Percentiles rank a stretch among this genome's conserved stretches.
Conservation (phyloP, 2,113 vertebrate species). For the Antennarius striatus region DNA sequence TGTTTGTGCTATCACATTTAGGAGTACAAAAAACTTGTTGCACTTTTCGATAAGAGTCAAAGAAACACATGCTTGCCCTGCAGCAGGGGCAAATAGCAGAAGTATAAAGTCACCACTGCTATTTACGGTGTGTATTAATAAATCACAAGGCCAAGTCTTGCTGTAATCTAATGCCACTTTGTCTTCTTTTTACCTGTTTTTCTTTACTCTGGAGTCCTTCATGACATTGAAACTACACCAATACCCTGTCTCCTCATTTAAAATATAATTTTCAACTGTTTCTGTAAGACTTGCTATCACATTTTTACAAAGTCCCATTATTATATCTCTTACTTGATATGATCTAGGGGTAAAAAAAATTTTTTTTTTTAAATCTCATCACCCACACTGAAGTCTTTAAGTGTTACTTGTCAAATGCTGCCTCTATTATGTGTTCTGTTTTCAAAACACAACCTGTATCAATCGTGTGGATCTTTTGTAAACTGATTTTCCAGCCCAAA, state of each 20-base stretch:
- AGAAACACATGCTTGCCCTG: slow-evolving; percentile 73
- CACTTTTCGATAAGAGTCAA: slow-evolving; percentile 61
- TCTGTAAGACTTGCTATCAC: slow-evolving; percentile 1
- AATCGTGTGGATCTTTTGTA: slow-evolving; percentile 12
- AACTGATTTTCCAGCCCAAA: slow-evolving; percentile 38
- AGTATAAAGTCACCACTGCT: slow-evolving; percentile 62
- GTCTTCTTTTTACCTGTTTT: slow-evolving; percentile 33
- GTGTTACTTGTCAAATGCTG: slow-evolving; percentile 7
- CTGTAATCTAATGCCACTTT: slow-evolving; percentile 58
- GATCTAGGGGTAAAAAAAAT: slow-evolving; percentile 33
- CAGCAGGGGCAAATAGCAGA: slow-evolving; percentile 65
- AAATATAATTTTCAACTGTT: not conserved
- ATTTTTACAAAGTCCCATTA: slow-evolving; percentile 7
- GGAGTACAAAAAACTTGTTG: slow-evolving; percentile 52
- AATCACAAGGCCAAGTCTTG: slow-evolving; percentile 59
- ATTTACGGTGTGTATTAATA: slow-evolving; percentile 68
- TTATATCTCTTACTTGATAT: slow-evolving; percentile 10
- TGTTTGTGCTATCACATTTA: slow-evolving; percentile 49
- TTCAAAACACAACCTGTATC: slow-evolving; percentile 24
- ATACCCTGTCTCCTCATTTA: slow-evolving; percentile 11
- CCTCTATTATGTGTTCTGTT: slow-evolving; percentile 19
- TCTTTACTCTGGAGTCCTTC: slow-evolving; percentile 6
- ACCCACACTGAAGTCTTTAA: slow-evolving; percentile 3
- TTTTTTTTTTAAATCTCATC: too few relatives aligned
- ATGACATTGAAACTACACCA: slow-evolving; percentile 4